Base-by-base conservation (phyloP, 2,888 invertebrate species). In the Ernsta delagoae region DNA sequence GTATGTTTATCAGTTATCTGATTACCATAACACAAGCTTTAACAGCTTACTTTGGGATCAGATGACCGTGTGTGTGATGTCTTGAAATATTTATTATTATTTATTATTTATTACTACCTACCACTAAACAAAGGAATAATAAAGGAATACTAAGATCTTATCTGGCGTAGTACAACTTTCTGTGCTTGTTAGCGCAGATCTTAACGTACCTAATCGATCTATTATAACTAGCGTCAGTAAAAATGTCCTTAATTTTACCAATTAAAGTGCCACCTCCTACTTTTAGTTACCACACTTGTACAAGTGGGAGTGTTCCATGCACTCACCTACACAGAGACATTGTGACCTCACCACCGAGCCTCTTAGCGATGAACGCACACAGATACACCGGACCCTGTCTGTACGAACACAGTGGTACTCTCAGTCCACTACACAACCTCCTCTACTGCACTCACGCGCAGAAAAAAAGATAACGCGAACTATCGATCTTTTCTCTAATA, bases 391-490 rank as follows among this genome's bases (percentile, higher is more conserved):
- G 72, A 76, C 81, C 83, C 85, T 87, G 82, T 87, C 83, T 80
- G 82, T 85, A 91, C 90, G 81, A 86, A 89, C 90, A 91, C 91
- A 90, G 82, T 82, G 86, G 86, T 88, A 90, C 92, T 90, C 92
- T 90, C 92, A 92, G 92, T 92, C 82, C 83, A 83, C 87, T 84
- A 92, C 85, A 92, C 89, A 89, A 90, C 92, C 91, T 93, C 93
- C 84, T 89, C 89, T 88, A 86, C 90, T 92, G 92, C 93, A 93
- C 93, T 93, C 93, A 92, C 92, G 92, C 93, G 92, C 92, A 92
- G 83, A 87, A 92, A 92, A 92, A 92, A 91, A 92, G 87, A 89
- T 86, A 89, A 88, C 87, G 90, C 90, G 91, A 90, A 90, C 91
- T 91, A 90, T 92, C 90, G 90, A 90, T 90, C 89, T 92, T 93